Evolutionary conservation across 53 echinoderm and acorn worm species (phyloP).

Genomic region (Apostichopus leukothele): DNA sequence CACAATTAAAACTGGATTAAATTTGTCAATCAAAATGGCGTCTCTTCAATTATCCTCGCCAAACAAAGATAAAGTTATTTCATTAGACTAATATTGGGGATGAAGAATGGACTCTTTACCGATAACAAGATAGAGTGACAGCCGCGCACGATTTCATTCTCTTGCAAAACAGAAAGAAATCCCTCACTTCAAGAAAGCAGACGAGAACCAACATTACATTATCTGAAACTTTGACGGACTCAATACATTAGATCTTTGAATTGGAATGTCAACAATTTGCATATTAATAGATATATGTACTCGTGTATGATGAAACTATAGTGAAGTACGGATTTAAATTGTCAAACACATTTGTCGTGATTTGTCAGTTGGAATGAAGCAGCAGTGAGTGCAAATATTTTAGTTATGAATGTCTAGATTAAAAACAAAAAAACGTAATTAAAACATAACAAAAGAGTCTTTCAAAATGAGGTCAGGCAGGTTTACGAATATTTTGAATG

Average conservation of each 20-base stretch:
- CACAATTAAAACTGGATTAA: neutral
- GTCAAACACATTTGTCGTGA: neutral
- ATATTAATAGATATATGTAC: conserved; percentile 3
- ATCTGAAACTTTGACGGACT: neutral
- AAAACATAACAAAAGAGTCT: too few relatives aligned
- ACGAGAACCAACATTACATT: neutral
- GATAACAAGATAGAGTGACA: neutral
- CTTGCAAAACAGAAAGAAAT: neutral
- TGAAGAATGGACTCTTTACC: neutral
- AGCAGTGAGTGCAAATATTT: neutral
- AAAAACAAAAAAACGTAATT: neutral
- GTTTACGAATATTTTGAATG: too few relatives aligned
- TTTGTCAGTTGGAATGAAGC: neutral
- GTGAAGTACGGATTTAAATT: conserved; percentile 2
- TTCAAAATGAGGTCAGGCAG: too few relatives aligned
- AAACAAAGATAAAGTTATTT: too few relatives aligned
- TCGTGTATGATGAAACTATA: neutral
- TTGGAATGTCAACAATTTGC: conserved; percentile 26
- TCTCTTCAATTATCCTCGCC: neutral
- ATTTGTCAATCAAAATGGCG: conserved; percentile 10
- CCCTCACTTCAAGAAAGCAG: neutral
- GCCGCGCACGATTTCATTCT: neutral
- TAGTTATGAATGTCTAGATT: neutral
- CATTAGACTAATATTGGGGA: too few relatives aligned
- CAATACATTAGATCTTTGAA: conserved; percentile 1